Evolutionary conservation across 2,113 vertebrate genomes (phyloP), one percentile per base, ranked within the genome.

Genomic region (Seriola dumerili): DNA sequence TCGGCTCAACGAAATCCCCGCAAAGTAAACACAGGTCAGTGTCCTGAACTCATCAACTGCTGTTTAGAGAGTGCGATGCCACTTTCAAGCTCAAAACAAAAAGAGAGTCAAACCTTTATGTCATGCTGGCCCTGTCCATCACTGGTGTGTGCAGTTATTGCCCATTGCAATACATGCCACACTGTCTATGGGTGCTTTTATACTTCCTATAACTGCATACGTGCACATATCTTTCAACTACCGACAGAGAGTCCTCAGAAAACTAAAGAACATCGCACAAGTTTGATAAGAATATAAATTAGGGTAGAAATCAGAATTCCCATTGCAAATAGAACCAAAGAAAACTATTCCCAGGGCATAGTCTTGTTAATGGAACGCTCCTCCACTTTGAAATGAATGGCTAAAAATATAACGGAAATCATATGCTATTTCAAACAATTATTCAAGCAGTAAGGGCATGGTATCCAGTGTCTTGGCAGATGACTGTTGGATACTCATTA

Each of bases 371-470:
- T 90, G 34, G 84, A 78, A 72, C 69, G 78, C 54, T 83, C 72
- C 64, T 84, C 69, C 77, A 72, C 36, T 61, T 58, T 78, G 54
- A 85, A 77, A 84, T 67, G 34, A 87, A 78, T 6, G 14, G 36
- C 90, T 83, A 67, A 92, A 92, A 85, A 92, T 83, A 92, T n/a
- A 72, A 57, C 14, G 36, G 13, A 57, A 80, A 85, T 90, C 80
- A 81, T 55, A 87, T 73, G 54, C n/a, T 65, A 44, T 59, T 54
- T 73, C 23, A 58, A 65, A 70, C 13, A 34, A 81, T 76, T 42
- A 64, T 78, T 85, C 67, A 36, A 64, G 55, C 36, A 85, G 9
- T 36, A 59, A 73, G 71, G 67, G 38, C 50, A 29, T n/a, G 32
- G 58, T 55, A 63, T 72, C 40, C 17, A 48, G n/a, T 76, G 69